Evolutionary conservation across 2,113 vertebrate genomes (phyloP).

Genomic region (Platysternon megacephalum): DNA sequence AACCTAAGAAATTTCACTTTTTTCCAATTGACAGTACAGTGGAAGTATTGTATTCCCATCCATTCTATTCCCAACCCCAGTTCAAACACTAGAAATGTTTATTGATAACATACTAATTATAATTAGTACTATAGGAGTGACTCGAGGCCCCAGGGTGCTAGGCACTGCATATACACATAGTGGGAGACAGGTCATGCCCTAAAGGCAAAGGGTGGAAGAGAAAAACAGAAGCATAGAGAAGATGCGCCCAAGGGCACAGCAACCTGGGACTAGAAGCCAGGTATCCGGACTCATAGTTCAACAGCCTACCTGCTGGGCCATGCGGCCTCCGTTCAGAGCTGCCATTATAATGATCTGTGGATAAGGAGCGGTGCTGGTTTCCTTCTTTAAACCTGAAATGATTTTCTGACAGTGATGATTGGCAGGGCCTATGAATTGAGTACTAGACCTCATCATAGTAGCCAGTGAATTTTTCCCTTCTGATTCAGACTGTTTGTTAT

Average conservation of each 20-base stretch:
- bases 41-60: neutral
- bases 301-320: neutral
- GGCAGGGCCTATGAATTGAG: neutral
- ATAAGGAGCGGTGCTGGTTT: neutral
- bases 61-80: neutral
- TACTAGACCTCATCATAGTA: neutral
- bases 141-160: neutral
- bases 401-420: neutral
- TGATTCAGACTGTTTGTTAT: neutral
- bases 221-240: neutral
- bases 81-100: slow-evolving; percentile 11
- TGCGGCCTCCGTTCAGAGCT: neutral
- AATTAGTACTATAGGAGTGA: neutral
- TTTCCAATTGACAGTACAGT: slow-evolving; percentile 4
- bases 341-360: neutral
- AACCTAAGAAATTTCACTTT: neutral
- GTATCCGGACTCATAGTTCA: neutral
- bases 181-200: neutral
- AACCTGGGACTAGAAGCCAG: slow-evolving; percentile 2
- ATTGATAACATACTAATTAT: neutral
- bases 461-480: neutral
- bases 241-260: neutral
- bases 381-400: neutral
- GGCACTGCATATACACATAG: neutral
- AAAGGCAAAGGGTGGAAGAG: neutral